These are phyloP conservation scores for Strigamia transsilvanica DNA, from an alignment of 2,888 invertebrate genomes.

Conservation along the genomic window DNA sequence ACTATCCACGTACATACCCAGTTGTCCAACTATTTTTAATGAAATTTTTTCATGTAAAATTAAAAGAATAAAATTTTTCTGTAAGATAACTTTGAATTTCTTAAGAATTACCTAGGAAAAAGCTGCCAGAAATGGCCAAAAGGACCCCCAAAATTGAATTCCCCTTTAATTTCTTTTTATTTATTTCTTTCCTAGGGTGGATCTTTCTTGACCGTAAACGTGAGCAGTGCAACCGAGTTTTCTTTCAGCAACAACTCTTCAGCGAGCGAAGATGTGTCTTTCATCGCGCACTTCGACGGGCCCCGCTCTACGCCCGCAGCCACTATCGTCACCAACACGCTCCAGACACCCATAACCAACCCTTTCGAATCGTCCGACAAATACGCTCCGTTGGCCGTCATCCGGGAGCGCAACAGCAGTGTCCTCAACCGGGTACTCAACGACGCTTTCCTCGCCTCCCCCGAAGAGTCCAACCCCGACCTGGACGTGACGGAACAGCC, in stretches of 20 bases:
- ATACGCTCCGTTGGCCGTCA: constrained; percentile 48
- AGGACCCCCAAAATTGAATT: no score
- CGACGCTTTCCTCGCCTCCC: not conserved
- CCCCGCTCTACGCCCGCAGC: not conserved
- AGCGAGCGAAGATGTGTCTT: not conserved
- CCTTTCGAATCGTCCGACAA: constrained; percentile 22
- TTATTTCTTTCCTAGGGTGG: no score
- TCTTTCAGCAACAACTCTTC: not conserved
- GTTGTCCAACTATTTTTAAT: no score
- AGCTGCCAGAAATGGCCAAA: no score
- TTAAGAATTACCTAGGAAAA: no score
- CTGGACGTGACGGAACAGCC: constrained; percentile 47
- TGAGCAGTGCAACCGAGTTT: not conserved
- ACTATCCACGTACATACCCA: no score
- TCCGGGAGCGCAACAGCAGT: not conserved
- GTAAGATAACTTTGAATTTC: no score
- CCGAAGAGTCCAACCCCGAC: not conserved
- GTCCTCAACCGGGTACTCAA: not conserved
- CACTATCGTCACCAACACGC: not conserved
- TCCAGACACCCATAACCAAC: not conserved
- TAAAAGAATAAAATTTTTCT: no score
- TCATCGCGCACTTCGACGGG: not conserved
- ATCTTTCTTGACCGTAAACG: not conserved
- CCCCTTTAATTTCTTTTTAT: not conserved
- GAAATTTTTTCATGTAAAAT: no score